phyloP scores from a whole-genome alignment of 2,113 vertebrate genomes.

The Macaca nemestrina region DNA sequence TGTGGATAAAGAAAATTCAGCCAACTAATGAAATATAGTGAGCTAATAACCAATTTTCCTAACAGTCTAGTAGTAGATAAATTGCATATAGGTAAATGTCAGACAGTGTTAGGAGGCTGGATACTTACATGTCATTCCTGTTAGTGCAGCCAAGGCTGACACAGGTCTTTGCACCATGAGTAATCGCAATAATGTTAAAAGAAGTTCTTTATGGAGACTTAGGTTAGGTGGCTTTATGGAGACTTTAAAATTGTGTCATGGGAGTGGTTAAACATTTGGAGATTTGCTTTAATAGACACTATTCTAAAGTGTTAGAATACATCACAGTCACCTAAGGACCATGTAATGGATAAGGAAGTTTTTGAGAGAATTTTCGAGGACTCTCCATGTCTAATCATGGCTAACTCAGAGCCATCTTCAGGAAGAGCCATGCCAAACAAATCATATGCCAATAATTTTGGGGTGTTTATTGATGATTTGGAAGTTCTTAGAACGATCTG shows the following conservation, averaged over 20 bases:
- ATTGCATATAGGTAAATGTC: rapidly evolving
- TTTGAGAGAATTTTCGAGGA: background rate
- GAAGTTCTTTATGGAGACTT: background rate
- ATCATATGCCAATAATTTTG: background rate
- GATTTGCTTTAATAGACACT: no score
- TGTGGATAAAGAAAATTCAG: background rate
- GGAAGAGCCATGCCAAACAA: background rate
- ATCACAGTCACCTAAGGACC: rapidly evolving
- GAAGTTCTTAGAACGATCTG: background rate
- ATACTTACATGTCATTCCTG: rapidly evolving
- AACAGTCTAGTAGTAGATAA: background rate
- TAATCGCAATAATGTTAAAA: rapidly evolving
- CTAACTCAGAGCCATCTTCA: background rate
- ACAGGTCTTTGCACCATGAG: rapidly evolving
- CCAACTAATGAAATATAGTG: background rate
- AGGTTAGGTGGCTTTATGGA: no score
- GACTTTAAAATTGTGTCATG: background rate
- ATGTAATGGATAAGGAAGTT: no score
- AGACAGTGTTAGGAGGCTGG: rapidly evolving
- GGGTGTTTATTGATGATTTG: no score
- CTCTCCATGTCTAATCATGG: rapidly evolving
- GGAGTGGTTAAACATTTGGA: background rate
- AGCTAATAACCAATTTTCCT: rapidly evolving
- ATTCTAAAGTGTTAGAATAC: no score
- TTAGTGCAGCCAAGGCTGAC: rapidly evolving